These are phyloP conservation scores for Virgularia gustaviana DNA, from an alignment of 92 coral and sea anemone genomes.

Conservation along the genomic window DNA sequence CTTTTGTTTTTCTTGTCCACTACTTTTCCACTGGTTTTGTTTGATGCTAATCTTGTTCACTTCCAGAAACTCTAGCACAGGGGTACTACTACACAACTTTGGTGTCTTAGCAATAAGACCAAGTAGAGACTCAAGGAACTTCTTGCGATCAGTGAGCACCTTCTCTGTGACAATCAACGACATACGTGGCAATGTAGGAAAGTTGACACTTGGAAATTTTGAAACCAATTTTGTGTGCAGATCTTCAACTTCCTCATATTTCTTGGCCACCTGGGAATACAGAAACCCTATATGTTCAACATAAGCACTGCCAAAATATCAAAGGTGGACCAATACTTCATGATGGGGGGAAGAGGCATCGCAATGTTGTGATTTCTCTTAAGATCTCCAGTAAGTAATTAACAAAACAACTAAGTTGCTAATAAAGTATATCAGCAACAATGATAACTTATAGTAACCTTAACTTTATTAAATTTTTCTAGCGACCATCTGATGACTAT, in stretches of 20 bases:
- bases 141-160: conserved; percentile 67
- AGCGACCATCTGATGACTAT: too few relatives aligned
- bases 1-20: conserved; percentile 23
- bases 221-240: conserved; percentile 67
- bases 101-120: conserved; percentile 79
- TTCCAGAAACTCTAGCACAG: conserved; percentile 74
- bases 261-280: conserved; percentile 69
- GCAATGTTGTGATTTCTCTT: not conserved
- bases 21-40: conserved; percentile 11
- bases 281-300: not conserved
- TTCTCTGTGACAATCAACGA: conserved; percentile 65
- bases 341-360: too few relatives aligned
- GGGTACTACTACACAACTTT: conserved; percentile 78
- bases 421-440: too few relatives aligned
- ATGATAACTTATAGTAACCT: too few relatives aligned
- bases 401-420: not conserved
- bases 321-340: not conserved
- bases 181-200: conserved; percentile 74
- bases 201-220: conserved; percentile 86
- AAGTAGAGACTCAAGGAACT: conserved; percentile 69
- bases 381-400: not conserved
- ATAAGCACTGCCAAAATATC: too few relatives aligned
- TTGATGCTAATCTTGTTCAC: conserved; percentile 29
- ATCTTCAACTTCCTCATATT: conserved; percentile 82
- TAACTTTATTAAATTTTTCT: too few relatives aligned